Evolutionary conservation across 2,113 vertebrate species (phyloP), one percentile per base, ranked within the genome.

Genomic region (Pleuronectes platessa): DNA sequence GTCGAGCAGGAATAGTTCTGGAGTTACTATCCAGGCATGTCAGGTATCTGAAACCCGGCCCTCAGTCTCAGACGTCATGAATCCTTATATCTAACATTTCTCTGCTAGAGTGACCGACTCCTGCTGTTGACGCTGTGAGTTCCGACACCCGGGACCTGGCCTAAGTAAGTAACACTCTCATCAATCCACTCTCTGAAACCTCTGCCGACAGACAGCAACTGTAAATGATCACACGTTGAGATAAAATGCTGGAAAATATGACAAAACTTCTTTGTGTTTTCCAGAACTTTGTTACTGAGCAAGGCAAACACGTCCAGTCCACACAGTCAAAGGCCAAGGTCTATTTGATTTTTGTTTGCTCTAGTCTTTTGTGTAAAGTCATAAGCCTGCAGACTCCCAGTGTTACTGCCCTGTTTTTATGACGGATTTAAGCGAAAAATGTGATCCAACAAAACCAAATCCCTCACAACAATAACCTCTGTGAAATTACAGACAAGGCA

Each of bases 271-370:
- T 51, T 45, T 45, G 1, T 26, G 13, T 60, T 71, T 70, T 76
- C 10, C 49, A 72, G 78, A 80, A 68, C 26, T 40, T 63, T 20
- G 58, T 23, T n/a, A 65, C 27, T 23, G 18, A 76, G 55, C 27
- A 79, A 77, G 2, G 73, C 71, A 90, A 90, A 85, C 83, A 42
- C 67, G 71, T 76, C 54, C 53, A 68, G 21, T 56, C 23, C 14
- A 8, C 26, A n/a, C 0, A 47, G 62, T 69, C 84, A 87, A 72
- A 83, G 84, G 76, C 79, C 74, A 86, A 77, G 77, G 83, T 84
- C 68, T 81, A 62, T 62, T 73, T 78, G 59, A 78, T 24, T 54
- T 74, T 40, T 81, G 74, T 86, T 88, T 81, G 76, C 71, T 72
- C 14, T 68, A 72, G 37, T 60, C 56, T 74, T 75, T 70, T 56